Evolutionary conservation across 1,140 invertebrate genomes (phyloP), one percentile per base, ranked within the genome.

Genomic region (Pantala flavescens): DNA sequence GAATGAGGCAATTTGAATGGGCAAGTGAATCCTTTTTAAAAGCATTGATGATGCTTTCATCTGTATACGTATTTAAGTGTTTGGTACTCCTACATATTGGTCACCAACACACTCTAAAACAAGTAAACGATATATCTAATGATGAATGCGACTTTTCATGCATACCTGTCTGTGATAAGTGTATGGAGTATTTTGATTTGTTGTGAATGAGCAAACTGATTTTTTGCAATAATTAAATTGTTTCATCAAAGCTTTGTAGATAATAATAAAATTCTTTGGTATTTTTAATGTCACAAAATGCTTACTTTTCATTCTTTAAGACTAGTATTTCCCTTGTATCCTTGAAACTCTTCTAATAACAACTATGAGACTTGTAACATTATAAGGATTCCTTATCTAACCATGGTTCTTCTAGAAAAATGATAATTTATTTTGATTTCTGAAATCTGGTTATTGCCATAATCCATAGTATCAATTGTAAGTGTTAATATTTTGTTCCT

Each of bases 161-260:
- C 49, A 63, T 63, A 63, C 49, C 49, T 63, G 49, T 63, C 49
- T 63, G 49, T 63, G 49, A 63, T 63, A 63, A 63, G 49, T 63
- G 49, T 63, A 63, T 63, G 49, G 49, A 63, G 49, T 63, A 63
- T 63, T 63, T 63, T 63, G 49, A 63, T 16, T 63, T 63, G 49
- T 63, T 63, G 49, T 63, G 49, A 21, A 63, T 63, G 49, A 63
- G 49, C n/a, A 63, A 63, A 16, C n/a, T 63, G 49, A 63, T 63
- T 63, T 63, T 63, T 63, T 63, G 49, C 49, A 63, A 63, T 63
- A 63, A 63, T 21, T 63, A 21, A 63, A 63, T 63, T 63, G 49
- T 19, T 63, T 63, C 49, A 19, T 63, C 49, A 21, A 63, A 63
- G 49, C 49, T 63, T 63, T 63, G 49, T 63, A 63, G 49, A 63